Conservation (phyloP, 1,140 invertebrate species). For the Coelopa frigida region DNA sequence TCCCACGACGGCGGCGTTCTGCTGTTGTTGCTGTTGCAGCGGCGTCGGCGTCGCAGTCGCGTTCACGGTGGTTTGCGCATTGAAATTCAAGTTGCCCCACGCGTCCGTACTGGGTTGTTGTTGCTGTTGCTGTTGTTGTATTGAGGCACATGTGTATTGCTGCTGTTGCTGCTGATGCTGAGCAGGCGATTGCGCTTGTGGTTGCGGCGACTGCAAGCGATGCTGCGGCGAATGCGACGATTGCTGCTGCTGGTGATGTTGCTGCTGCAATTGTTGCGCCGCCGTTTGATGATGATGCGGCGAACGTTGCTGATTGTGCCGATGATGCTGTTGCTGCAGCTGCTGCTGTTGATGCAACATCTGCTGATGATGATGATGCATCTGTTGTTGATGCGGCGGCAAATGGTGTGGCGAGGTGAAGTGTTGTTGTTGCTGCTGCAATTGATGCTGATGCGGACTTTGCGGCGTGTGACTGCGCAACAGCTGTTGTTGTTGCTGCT, state of each 20-base stretch:
- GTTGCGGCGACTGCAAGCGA: constrained; percentile 31
- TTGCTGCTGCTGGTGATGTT: constrained; percentile 31
- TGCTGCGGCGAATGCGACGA: constrained; percentile 30
- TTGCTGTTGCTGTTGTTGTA: constrained; percentile 20
- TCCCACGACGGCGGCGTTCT: too few species aligned
- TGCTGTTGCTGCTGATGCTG: constrained; percentile 21
- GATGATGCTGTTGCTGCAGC: constrained; percentile 21
- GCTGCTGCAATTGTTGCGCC: constrained; percentile 25
- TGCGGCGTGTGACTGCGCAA: constrained; percentile 39
- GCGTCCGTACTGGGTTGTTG: constrained; percentile 21
- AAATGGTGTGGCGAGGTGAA: constrained; percentile 36
- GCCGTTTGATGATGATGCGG: constrained; percentile 24
- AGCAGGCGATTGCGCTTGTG: constrained; percentile 13
- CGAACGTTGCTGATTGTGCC: constrained; percentile 21
- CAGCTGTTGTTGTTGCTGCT: constrained; percentile 32
- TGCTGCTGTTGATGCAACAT: constrained; percentile 27
- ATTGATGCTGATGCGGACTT: constrained; percentile 30
- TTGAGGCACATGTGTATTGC: background rate
- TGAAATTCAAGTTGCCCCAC: constrained; percentile 34
- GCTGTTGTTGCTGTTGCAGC: constrained; percentile 31
- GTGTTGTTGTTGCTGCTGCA: constrained; percentile 28
- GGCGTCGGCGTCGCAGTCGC: constrained; percentile 16
- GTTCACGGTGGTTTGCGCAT: constrained; percentile 9
- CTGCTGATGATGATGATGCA: constrained; percentile 41
- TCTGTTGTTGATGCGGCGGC: constrained; percentile 20